Conservation (phyloP, 2,797 vertebrate genomes). For the Chloroceryle amazona region DNA sequence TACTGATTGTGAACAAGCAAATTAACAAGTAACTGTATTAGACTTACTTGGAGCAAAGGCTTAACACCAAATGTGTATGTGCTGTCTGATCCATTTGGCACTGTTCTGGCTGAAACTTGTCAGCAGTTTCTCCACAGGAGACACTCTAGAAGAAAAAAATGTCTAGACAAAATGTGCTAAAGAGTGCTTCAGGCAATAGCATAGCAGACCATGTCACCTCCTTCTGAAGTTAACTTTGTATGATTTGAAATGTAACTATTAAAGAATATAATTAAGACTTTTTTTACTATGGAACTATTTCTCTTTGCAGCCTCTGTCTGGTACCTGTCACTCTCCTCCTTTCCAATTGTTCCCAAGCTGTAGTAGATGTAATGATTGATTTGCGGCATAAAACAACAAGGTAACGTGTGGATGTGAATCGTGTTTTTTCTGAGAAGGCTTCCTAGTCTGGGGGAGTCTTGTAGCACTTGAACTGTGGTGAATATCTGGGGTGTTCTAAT, state of each 20-base stretch:
- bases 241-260: not conserved
- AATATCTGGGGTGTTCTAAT: not conserved
- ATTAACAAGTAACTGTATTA: not conserved
- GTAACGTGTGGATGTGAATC: constrained; percentile 73
- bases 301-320: constrained; percentile 89
- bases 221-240: not conserved
- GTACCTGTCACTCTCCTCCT: constrained; percentile 93
- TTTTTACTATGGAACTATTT: not conserved
- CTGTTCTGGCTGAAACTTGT: not conserved
- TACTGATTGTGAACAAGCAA: not conserved
- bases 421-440: not conserved
- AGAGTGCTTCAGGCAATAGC: not conserved
- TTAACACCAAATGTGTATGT: not conserved
- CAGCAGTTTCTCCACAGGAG: not conserved
- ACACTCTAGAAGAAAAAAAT: not conserved
- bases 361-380: constrained; percentile 94
- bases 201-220: fast-evolving
- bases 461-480: not conserved
- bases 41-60: not conserved
- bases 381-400: constrained; percentile 90
- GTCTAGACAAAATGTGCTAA: not conserved
- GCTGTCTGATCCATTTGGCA: not conserved
- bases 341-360: constrained; percentile 92
- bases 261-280: not conserved
- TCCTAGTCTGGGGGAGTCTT: not conserved